Conservation (phyloP, 2,888 invertebrate genomes). For the Harpalus rubripes region DNA sequence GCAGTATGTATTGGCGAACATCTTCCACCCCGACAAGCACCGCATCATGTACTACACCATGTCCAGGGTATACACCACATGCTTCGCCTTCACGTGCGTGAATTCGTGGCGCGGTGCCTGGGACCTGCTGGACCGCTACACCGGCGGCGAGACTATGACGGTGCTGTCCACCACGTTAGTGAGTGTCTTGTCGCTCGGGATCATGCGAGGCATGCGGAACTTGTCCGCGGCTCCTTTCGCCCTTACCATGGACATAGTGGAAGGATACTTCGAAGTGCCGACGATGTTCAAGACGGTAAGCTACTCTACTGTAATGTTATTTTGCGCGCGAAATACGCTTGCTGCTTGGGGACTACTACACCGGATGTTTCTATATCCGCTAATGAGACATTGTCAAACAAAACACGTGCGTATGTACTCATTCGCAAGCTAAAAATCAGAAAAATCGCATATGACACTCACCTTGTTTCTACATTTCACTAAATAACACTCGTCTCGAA, state of each 20-base stretch:
- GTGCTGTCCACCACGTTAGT: conserved; percentile 83
- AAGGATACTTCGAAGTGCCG: conserved; percentile 90
- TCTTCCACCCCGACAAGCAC: conserved; percentile 84
- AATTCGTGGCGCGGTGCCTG: conserved; percentile 94
- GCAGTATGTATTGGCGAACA: conserved; percentile 82
- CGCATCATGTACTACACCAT: conserved; percentile 84
- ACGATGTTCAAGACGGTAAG: conserved; percentile 93
- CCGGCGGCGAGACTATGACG: conserved; percentile 80
- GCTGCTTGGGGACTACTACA: conserved; percentile 17
- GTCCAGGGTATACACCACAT: conserved; percentile 86
- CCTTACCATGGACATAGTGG: conserved; percentile 85
- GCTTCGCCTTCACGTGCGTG: conserved; percentile 90
- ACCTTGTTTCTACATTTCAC: conserved; percentile 16
- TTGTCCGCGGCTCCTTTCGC: conserved; percentile 91
- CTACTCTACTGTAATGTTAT: neutral
- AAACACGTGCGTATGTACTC: conserved; percentile 21
- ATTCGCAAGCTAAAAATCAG: neutral
- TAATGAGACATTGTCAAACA: conserved; percentile 41
- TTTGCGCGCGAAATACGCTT: conserved; percentile 24
- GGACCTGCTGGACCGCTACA: conserved; percentile 87
- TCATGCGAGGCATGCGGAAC: conserved; percentile 87
- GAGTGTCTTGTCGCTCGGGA: conserved; percentile 84
- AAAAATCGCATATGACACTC: neutral
- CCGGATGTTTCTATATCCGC: conserved; percentile 48
- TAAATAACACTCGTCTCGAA: conserved; percentile 17